A percentile compares a stretch with the other conserved stretches of the same genome.
phyloP scores from a whole-genome alignment of 1,140 invertebrate species.

The Eubasilissa regina region DNA sequence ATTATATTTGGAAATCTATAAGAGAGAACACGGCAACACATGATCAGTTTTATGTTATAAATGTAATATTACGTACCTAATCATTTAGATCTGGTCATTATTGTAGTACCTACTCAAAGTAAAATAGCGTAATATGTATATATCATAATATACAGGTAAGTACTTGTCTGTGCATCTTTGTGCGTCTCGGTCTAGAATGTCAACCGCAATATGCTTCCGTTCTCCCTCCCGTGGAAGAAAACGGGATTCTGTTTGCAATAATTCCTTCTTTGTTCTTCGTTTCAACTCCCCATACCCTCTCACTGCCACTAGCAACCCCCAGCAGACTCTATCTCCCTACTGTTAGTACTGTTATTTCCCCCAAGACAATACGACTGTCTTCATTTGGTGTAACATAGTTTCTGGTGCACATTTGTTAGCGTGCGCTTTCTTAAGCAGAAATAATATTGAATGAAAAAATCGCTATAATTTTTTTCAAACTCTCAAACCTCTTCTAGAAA shows the following conservation, averaged over 20 bases:
- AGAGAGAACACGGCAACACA: too few relatives aligned
- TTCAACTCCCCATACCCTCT: background rate
- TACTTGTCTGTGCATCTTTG: too few relatives aligned
- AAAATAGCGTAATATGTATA: too few relatives aligned
- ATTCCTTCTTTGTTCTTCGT: slow-evolving; percentile 23
- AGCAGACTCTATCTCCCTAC: background rate
- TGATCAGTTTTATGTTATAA: too few relatives aligned
- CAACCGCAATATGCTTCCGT: background rate
- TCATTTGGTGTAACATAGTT: slow-evolving; percentile 29
- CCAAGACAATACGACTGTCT: slow-evolving; percentile 27
- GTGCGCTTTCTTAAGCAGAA: slow-evolving; percentile 32
- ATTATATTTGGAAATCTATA: too few relatives aligned
- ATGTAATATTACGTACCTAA: too few relatives aligned
- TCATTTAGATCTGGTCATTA: too few relatives aligned
- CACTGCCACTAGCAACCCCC: background rate
- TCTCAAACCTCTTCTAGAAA: background rate
- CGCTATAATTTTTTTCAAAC: slow-evolving; percentile 6
- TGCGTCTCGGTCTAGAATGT: background rate
- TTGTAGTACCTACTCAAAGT: too few relatives aligned
- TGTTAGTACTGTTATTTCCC: slow-evolving; percentile 7
- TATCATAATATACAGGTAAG: too few relatives aligned
- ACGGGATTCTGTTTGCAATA: slow-evolving; percentile 23
- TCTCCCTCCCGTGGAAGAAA: background rate
- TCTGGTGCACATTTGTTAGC: slow-evolving; percentile 14
- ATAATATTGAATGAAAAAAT: slow-evolving; percentile 3